Base-by-base conservation (phyloP, 2,888 invertebrate species). In the Strigamia crassipes region DNA sequence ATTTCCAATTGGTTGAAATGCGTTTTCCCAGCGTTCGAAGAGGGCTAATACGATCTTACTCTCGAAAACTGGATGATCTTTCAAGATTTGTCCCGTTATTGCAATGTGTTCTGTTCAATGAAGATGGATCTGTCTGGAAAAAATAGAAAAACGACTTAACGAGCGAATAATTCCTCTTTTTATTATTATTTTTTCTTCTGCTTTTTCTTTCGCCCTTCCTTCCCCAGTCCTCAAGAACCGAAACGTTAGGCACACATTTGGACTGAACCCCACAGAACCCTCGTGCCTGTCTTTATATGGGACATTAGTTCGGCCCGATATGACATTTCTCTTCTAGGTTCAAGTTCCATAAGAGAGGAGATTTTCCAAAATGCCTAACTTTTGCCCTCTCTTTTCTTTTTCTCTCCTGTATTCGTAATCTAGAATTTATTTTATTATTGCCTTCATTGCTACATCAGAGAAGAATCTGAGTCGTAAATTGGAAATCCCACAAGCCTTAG, bases 261-360 rank as follows among this genome's bases (percentile, higher is more conserved):
- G 23, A 21, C 18, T 10, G 10, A 61, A 18, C 61, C 21, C 61
- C 61, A 61, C 61, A 61, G 15, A 61, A 21, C 23, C 61, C 61
- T 61, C n/a, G 61, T 61, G 61, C 23, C 21, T 61, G 61, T 61
- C 61, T 61, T 46, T 61, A 61, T 61, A 61, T 61, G 61, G 61
- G 61, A 61, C 61, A 61, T 61, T 61, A 61, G 61, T 61, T 61
- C 61, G 61, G 61, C n/a, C 61, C 61, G 61, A 61, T 61, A 61
- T 61, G 61, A 61, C 61, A 61, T 61, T 61, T 61, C 10, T 61
- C 61, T n/a, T 61, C 18, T 18, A 23, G 61, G 61, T 61, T 61
- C 61, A 61, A 61, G 61, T 18, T 61, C 61, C 61, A 61, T 61
- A 61, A 61, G 61, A 61, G 61, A 61, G 23, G 61, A 61, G 61